Conservation (phyloP, 2,113 vertebrate genomes). For the Hippocampus mohnikei region DNA sequence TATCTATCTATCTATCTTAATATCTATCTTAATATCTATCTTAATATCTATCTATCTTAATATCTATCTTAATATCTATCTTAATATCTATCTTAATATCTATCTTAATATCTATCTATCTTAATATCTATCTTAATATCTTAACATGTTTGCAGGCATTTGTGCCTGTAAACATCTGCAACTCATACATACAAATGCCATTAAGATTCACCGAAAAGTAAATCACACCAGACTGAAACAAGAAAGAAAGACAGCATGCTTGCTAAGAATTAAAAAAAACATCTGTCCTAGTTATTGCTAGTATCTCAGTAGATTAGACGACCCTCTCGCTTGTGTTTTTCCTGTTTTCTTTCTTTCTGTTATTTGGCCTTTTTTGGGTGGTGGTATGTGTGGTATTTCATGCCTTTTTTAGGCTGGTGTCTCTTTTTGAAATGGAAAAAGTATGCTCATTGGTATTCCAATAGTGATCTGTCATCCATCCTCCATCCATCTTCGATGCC, state of each 20-base stretch:
- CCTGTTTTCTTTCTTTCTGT: background rate
- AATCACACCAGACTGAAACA: constrained; percentile 11
- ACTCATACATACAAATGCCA: background rate
- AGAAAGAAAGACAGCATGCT: constrained; percentile 2
- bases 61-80: too few species aligned
- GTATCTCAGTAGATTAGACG: constrained; percentile 27
- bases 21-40: too few species aligned
- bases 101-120: too few species aligned
- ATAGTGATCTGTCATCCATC: constrained; percentile 12
- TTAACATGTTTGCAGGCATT: background rate
- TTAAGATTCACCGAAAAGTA: constrained; percentile 18
- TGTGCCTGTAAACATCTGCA: background rate
- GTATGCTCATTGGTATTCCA: constrained; percentile 56
- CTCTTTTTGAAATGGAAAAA: constrained; percentile 62
- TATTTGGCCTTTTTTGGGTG: constrained; percentile 5
- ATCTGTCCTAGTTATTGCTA: constrained; percentile 39
- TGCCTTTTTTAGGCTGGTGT: constrained; percentile 30
- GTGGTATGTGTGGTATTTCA: constrained; percentile 27
- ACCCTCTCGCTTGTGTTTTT: constrained; percentile 18
- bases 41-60: too few species aligned
- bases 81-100: too few species aligned
- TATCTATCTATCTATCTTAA: too few species aligned
- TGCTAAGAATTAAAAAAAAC: constrained; percentile 12
- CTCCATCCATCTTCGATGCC: background rate
- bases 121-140: too few species aligned